Conservation (phyloP, 2,888 invertebrate genomes). For the Exephanes ischioxanthus region DNA sequence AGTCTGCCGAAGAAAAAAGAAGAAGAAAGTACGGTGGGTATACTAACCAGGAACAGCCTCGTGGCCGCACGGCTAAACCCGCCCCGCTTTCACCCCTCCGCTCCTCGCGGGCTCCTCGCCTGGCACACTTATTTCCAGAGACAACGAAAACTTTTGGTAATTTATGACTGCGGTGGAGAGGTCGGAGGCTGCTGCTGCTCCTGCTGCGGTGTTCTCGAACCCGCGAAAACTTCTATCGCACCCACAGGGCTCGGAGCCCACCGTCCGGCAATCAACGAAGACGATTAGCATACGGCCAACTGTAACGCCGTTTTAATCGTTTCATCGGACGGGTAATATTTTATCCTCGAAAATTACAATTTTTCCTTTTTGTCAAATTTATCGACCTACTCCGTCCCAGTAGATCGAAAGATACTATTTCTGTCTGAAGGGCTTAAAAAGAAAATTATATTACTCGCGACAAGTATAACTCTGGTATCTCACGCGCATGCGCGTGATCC, state of each 20-base stretch:
- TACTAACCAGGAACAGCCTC: constrained; percentile 56
- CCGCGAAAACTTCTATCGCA: constrained; percentile 26
- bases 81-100: constrained; percentile 6
- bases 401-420: too few relatives aligned
- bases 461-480: too few relatives aligned
- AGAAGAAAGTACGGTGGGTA: constrained; percentile 29
- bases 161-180: constrained; percentile 54
- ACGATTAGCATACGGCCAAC: constrained; percentile 24
- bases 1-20: constrained; percentile 60
- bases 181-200: constrained; percentile 10
- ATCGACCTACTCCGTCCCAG: too few relatives aligned
- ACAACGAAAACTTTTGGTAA: constrained; percentile 68
- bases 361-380: neutral
- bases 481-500: neutral
- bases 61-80: constrained; percentile 35
- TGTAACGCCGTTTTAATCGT: constrained; percentile 39
- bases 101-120: constrained; percentile 20
- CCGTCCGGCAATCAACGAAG: constrained; percentile 24
- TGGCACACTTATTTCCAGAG: constrained; percentile 65
- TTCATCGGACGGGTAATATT: neutral
- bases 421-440: too few relatives aligned
- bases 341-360: neutral
- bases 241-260: neutral
- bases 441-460: too few relatives aligned
- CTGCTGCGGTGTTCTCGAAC: constrained; percentile 38